Evolutionary conservation across 2,888 invertebrate species (phyloP).

Genomic region (Oithona nana): DNA sequence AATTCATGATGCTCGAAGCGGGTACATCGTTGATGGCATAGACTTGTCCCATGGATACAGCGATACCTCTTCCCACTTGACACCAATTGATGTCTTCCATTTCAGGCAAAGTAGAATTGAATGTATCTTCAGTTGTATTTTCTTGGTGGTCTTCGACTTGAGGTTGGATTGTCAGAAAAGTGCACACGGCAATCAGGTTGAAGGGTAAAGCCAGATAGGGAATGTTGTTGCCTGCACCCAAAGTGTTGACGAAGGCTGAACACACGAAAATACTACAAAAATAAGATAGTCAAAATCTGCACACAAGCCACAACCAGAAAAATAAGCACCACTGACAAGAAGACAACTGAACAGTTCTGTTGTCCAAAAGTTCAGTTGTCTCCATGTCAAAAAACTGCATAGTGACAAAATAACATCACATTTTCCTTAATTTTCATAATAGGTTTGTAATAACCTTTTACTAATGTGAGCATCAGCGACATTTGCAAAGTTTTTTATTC

Average conservation of each 20-base stretch:
- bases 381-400: no score
- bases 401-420: no score
- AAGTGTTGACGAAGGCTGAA: neutral
- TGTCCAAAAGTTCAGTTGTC: no score
- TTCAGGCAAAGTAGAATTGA: no score
- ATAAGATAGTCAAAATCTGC: neutral
- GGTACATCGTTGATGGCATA: neutral
- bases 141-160: neutral
- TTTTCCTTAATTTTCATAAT: no score
- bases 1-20: neutral
- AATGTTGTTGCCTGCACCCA: constrained; percentile 5
- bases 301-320: no score
- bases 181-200: constrained; percentile 6
- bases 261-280: constrained; percentile 10
- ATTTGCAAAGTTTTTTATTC: no score
- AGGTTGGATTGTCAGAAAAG: neutral
- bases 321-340: no score
- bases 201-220: constrained; percentile 15
- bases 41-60: constrained; percentile 10
- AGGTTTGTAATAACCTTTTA: no score
- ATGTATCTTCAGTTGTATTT: neutral
- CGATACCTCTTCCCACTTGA: constrained; percentile 3
- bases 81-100: neutral
- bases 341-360: no score
- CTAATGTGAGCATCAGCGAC: no score